phyloP scores from a whole-genome alignment of 1,140 invertebrate species.

The Aporrectodea caliginosa region DNA sequence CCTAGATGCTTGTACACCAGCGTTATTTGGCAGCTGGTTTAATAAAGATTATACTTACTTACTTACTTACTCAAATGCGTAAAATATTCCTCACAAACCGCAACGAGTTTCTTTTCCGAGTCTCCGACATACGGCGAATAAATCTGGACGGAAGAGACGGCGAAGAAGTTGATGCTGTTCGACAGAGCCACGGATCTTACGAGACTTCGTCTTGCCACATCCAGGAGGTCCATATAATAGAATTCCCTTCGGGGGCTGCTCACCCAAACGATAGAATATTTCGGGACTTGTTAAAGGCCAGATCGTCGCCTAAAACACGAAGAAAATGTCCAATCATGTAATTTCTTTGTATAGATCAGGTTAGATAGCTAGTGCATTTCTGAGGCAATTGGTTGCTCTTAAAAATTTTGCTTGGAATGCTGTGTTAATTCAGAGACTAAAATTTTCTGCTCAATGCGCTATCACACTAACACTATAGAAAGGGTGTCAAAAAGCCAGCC shows the following conservation, averaged over 20 bases:
- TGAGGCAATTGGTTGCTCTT: background rate
- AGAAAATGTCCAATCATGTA: too few relatives aligned
- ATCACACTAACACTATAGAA: background rate
- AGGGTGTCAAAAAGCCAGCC: too few relatives aligned
- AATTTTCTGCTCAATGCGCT: background rate
- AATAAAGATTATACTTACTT: too few relatives aligned
- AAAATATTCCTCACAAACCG: too few relatives aligned
- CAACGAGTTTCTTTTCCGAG: slow-evolving; percentile 85
- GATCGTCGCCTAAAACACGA: background rate
- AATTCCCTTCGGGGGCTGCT: background rate
- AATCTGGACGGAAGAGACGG: slow-evolving; percentile 62
- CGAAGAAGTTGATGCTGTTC: slow-evolving; percentile 28
- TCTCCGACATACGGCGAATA: slow-evolving; percentile 98
- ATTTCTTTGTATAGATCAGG: background rate
- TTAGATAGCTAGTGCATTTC: background rate
- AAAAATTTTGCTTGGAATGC: background rate
- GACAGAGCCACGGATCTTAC: slow-evolving; percentile 15
- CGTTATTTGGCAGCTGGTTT: too few relatives aligned
- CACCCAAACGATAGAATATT: slow-evolving; percentile 12
- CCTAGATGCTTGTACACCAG: too few relatives aligned
- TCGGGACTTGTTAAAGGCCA: background rate
- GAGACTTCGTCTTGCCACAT: slow-evolving; percentile 28
- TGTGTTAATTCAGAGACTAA: background rate
- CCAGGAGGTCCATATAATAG: slow-evolving; percentile 30
- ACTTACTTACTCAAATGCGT: too few relatives aligned